phyloP scores from a whole-genome alignment of 2,797 vertebrate genomes.

The Eulemur coronatus region DNA sequence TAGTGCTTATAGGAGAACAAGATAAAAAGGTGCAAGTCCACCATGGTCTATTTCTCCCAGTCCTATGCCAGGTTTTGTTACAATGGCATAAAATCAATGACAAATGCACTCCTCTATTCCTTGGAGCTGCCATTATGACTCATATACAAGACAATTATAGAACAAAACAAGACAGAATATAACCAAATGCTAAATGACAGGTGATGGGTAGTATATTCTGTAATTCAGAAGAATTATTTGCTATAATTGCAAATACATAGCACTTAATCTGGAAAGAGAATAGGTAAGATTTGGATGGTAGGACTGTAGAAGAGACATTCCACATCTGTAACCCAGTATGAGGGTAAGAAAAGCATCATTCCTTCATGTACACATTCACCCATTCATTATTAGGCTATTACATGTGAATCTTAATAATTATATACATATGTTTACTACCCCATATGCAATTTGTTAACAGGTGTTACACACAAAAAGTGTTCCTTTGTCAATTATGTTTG shows the following conservation, averaged over 20 bases:
- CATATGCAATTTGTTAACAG: not conserved
- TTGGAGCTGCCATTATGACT: not conserved
- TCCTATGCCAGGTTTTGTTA: slow-evolving; percentile 34
- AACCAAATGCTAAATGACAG: not conserved
- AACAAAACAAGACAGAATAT: slow-evolving; percentile 35
- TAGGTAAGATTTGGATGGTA: not conserved
- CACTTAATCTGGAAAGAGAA: not conserved
- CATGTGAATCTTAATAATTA: not conserved
- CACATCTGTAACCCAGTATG: not conserved
- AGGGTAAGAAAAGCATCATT: not conserved
- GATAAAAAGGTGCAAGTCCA: slow-evolving; percentile 35
- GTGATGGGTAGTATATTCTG: not conserved
- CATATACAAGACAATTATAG: not conserved
- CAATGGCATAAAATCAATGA: slow-evolving; percentile 46
- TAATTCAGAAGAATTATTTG: not conserved
- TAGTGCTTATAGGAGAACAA: slow-evolving; percentile 3
- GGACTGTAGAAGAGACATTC: not conserved
- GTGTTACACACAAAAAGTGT: not conserved
- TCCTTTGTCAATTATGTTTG: not conserved
- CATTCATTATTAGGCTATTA: not conserved
- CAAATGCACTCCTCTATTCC: not conserved
- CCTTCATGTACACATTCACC: not conserved
- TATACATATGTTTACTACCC: not conserved
- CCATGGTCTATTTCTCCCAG: not conserved
- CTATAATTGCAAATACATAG: not conserved